Base-by-base conservation (phyloP, 2,888 invertebrate genomes). In the Dasysyrphus tricinctus region DNA sequence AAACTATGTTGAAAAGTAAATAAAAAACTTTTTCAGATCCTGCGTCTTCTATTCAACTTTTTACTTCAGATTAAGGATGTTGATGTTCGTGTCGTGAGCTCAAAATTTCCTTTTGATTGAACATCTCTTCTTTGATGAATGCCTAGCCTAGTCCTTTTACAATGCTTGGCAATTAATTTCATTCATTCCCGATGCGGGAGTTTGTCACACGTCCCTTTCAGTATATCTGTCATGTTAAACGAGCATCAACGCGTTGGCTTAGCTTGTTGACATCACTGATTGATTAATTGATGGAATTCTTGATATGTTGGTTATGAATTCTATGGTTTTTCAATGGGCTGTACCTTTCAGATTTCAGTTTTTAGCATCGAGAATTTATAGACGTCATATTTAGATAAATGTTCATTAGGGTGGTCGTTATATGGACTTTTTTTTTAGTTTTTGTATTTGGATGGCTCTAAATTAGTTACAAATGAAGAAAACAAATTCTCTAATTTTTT, bases 91-190 rank as follows among this genome's bases (percentile, higher is more conserved):
- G 54, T 63, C 11, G 32, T 51, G 63, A 59, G 57, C 59, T 74
- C 24, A 61, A 47, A 74, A 69, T 69, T 65, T 74, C 54, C 61
- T 56, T 80, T 44, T 80, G 51, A 74, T 74, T 70, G 57, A 9
- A 65, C 65, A 69, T 61, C 12, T 9, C 29, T 37, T 59, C 24
- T 39, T 47, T 74, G 59, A 61, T 47, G 19, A 37, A 54, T 29
- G 14, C 54, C 29, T 34, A 14, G 14, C 54, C 29, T 34, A 14
- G 19, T 74, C 6, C 63, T 37, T 63, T 70, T 70, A 56, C 79
- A 69, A 79, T 16, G 56, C 74, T 70, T 70, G 57, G 83, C 83
- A 84, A 84, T 84, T 84, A 84, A 84, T 84, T 80, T 75, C 74
- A 70, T 80, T 84, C 80, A 84, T 76, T 57, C 57, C 5, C 34